phyloP scores from a whole-genome alignment of 2,797 vertebrate genomes.

The Eutrigla gurnardus region DNA sequence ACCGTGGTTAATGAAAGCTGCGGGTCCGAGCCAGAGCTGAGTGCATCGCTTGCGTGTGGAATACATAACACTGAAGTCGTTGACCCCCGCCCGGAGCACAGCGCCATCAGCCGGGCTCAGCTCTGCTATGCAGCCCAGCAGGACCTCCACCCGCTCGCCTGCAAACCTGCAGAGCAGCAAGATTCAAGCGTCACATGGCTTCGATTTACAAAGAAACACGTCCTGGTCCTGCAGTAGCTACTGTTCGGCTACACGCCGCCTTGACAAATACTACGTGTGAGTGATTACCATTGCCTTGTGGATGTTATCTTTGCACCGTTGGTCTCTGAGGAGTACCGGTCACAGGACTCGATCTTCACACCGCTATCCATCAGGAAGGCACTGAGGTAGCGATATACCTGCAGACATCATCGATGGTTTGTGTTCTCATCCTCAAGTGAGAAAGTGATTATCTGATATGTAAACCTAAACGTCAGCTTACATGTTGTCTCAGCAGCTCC shows the following conservation, averaged over 20 bases:
- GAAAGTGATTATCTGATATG: background rate
- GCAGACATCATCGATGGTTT: conserved; percentile 2
- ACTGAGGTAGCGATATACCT: conserved; percentile 93
- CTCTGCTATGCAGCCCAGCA: conserved; percentile 93
- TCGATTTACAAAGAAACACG: background rate
- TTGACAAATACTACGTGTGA: background rate
- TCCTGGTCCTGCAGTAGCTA: background rate
- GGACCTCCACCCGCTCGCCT: conserved; percentile 91
- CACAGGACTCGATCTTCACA: conserved; percentile 91
- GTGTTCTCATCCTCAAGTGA: background rate
- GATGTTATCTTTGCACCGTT: conserved; percentile 94
- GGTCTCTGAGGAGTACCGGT: conserved; percentile 93
- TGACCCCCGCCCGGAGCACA: conserved; percentile 89
- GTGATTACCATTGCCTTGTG: conserved; percentile 88
- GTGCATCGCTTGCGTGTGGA: conserved; percentile 93
- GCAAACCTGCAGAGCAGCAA: conserved; percentile 82
- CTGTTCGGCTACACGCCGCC: background rate
- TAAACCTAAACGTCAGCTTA: conserved; percentile 65
- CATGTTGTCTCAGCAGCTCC: conserved; percentile 91
- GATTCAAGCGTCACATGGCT: background rate
- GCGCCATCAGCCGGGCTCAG: conserved; percentile 88
- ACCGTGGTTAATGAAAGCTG: conserved; percentile 97
- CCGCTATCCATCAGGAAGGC: conserved; percentile 93
- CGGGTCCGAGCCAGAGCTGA: conserved; percentile 94
- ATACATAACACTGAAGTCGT: conserved; percentile 97